phyloP scores from a whole-genome alignment of 37 sponge, comb jelly and placozoan genomes.

The Cladorhizidae sp. region DNA sequence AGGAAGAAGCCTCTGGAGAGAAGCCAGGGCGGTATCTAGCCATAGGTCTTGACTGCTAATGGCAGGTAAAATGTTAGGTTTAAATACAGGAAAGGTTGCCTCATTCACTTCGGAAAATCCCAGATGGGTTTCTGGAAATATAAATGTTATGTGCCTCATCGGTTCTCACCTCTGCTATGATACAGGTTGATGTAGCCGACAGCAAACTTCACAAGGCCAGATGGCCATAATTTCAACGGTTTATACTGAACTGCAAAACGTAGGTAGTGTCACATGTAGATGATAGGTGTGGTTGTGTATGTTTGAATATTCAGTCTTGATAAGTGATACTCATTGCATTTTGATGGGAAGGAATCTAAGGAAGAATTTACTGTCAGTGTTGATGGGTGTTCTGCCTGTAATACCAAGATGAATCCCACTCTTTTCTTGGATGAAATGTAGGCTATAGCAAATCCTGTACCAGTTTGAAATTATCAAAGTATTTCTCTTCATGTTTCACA shows the following conservation, averaged over 20 bases:
- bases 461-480: too few species aligned
- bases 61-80: neutral
- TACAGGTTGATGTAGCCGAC: neutral
- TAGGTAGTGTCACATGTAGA: neutral
- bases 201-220: slow-evolving; percentile 15
- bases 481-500: too few species aligned
- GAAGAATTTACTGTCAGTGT: neutral
- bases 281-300: slow-evolving; percentile 4
- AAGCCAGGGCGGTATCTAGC: slow-evolving; percentile 25
- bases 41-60: neutral
- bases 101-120: neutral
- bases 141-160: neutral
- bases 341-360: neutral
- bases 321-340: slow-evolving; percentile 15
- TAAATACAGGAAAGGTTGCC: neutral
- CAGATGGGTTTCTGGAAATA: neutral
- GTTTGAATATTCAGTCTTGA: neutral
- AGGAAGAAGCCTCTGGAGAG: slow-evolving; percentile 19
- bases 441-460: neutral
- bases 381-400: neutral
- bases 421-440: slow-evolving; percentile 9
- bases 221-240: slow-evolving; percentile 17
- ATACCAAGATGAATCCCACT: neutral
- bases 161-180: neutral
- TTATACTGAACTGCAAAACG: neutral